These are phyloP conservation scores for Sebastes steindachneri DNA, from an alignment of 2,797 vertebrate genomes.

Conservation along the genomic window DNA sequence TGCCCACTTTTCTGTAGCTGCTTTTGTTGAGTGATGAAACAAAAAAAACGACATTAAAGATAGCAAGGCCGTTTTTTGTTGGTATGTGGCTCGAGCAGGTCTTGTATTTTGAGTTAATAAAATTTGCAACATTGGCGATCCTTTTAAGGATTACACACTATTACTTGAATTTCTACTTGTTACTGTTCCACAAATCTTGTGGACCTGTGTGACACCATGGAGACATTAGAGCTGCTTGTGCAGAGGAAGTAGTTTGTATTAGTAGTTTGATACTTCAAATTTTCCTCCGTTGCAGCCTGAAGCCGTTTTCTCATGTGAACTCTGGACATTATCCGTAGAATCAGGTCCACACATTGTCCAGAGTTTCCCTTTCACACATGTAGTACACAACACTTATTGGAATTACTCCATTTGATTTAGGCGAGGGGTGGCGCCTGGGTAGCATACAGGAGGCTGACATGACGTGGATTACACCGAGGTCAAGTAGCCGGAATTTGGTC, in stretches of 20 bases:
- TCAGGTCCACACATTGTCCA: not conserved
- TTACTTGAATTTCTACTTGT: not conserved
- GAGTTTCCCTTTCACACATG: not conserved
- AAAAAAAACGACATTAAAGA: not conserved
- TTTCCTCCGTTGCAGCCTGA: not conserved
- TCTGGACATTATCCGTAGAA: not conserved
- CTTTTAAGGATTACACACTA: not conserved
- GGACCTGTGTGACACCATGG: not conserved
- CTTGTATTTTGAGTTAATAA: not conserved
- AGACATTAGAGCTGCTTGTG: not conserved
- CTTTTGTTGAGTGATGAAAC: constrained; percentile 17
- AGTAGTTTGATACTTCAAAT: not conserved
- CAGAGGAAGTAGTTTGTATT: not conserved
- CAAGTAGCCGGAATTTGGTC: not conserved
- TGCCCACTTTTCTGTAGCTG: not conserved
- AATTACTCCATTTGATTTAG: not conserved
- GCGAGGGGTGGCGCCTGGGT: too few relatives aligned
- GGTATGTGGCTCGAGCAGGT: not conserved
- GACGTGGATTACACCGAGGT: rapidly evolving
- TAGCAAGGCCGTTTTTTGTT: not conserved
- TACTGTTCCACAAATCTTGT: not conserved
- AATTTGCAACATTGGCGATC: not conserved
- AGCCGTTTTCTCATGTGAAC: not conserved
- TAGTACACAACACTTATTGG: not conserved
- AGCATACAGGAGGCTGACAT: not conserved